Conservation (phyloP, 2,113 vertebrate species). For the Festucalex cinctus region DNA sequence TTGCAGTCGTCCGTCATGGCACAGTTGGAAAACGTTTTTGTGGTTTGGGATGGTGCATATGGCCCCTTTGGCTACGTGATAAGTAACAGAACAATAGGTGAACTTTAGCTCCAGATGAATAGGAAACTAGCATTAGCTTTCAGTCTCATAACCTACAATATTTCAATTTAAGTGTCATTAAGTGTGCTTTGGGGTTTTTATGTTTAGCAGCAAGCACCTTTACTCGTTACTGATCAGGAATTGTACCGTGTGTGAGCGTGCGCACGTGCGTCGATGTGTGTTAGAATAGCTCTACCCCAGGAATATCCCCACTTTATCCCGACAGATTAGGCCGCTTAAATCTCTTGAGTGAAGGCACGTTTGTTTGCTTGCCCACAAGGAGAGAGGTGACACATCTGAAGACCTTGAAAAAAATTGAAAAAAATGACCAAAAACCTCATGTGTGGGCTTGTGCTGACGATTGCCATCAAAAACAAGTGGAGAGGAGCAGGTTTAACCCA, state of each 20-base stretch:
- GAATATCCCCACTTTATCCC: slow-evolving; percentile 71
- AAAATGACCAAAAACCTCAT: slow-evolving; percentile 74
- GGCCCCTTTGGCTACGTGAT: slow-evolving; percentile 17
- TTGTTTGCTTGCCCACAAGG: slow-evolving; percentile 60
- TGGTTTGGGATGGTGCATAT: slow-evolving; percentile 16
- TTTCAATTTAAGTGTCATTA: slow-evolving; percentile 25
- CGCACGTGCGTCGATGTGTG: slow-evolving; percentile 32
- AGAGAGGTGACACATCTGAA: slow-evolving; percentile 17
- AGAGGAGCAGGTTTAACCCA: slow-evolving; percentile 45
- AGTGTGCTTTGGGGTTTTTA: slow-evolving; percentile 31
- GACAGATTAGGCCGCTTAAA: slow-evolving; percentile 71
- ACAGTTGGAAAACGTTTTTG: slow-evolving; percentile 39
- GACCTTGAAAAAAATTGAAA: neutral
- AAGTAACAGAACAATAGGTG: slow-evolving; percentile 14
- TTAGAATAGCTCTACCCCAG: slow-evolving; percentile 62
- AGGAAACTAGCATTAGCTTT: neutral
- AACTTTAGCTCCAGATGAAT: neutral
- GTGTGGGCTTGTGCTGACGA: slow-evolving; percentile 70
- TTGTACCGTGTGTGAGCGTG: slow-evolving; percentile 18
- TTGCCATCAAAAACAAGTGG: slow-evolving; percentile 71
- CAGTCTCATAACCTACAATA: slow-evolving; percentile 13
- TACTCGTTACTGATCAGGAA: slow-evolving; percentile 34
- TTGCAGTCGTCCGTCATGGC: slow-evolving; percentile 43
- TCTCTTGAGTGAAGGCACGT: slow-evolving; percentile 46
- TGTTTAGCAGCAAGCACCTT: slow-evolving; percentile 24